Evolutionary conservation across 2,797 vertebrate species (phyloP).

Genomic region (Thripadectes ignobilis): DNA sequence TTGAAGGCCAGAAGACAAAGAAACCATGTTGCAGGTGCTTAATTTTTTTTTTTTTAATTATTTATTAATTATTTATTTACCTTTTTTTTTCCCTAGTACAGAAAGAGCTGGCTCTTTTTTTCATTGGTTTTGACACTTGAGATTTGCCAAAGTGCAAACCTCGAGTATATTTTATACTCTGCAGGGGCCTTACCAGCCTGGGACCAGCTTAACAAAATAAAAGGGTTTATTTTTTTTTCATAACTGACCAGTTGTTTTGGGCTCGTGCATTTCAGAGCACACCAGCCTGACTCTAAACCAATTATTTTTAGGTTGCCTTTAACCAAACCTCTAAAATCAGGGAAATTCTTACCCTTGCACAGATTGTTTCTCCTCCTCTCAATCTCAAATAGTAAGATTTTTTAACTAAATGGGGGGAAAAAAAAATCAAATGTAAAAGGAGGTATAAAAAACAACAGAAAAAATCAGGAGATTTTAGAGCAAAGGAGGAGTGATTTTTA

Average conservation of each 20-base stretch:
- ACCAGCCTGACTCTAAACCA: not conserved
- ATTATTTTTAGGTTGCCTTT: rapidly evolving
- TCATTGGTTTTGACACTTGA: not conserved
- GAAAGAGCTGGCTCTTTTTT: not conserved
- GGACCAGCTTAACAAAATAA: not conserved
- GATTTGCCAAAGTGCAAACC: not conserved
- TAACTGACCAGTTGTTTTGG: not conserved
- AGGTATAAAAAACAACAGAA: not conserved
- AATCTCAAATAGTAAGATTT: not conserved
- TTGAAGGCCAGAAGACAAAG: not conserved
- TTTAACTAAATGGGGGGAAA: not conserved
- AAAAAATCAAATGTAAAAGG: not conserved
- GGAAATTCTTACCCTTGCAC: not conserved
- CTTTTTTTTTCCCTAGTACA: not conserved
- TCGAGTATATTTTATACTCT: not conserved
- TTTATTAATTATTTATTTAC: not conserved
- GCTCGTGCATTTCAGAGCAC: rapidly evolving
- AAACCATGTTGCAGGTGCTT: not conserved
- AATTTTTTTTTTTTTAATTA: not conserved
- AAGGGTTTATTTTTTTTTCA: not conserved
- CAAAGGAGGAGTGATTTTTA: not conserved
- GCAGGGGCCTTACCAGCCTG: not conserved
- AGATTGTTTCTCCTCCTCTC: not conserved
- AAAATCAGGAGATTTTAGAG: not conserved
- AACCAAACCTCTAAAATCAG: not conserved